phyloP scores from a whole-genome alignment of 2,888 invertebrate species.

The Dolichomitus sp. region DNA sequence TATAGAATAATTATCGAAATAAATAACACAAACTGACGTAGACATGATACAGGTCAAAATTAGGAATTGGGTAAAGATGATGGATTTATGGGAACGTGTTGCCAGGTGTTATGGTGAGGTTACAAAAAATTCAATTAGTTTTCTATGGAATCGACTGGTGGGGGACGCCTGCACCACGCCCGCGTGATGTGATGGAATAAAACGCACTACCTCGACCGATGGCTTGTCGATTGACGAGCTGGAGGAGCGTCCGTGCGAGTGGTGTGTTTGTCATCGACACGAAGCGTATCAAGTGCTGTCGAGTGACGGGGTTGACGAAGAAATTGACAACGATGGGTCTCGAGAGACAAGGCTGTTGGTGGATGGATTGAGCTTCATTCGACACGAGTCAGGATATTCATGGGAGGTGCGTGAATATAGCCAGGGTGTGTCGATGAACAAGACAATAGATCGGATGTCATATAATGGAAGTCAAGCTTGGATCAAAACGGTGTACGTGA shows the following conservation, averaged over 20 bases:
- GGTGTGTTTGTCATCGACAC: conserved; percentile 48
- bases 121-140: background rate
- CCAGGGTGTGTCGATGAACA: conserved; percentile 21
- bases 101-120: background rate
- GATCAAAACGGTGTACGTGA: background rate
- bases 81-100: conserved; percentile 6
- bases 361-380: conserved; percentile 51
- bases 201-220: conserved; percentile 20
- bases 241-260: conserved; percentile 28
- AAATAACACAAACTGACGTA: background rate
- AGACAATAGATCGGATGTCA: conserved; percentile 56
- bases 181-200: conserved; percentile 13
- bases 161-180: background rate
- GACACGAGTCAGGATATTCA: conserved; percentile 50
- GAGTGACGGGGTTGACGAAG: conserved; percentile 64
- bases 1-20: background rate
- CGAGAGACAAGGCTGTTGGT: conserved; percentile 48
- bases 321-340: conserved; percentile 61
- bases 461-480: conserved; percentile 17
- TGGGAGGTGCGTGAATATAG: conserved; percentile 10
- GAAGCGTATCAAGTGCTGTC: conserved; percentile 55
- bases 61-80: background rate
- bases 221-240: conserved; percentile 55
- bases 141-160: conserved; percentile 26
- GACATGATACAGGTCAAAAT: background rate